Base-by-base conservation (phyloP, 2,113 vertebrate genomes). In the Eupsittula cactorum region DNA sequence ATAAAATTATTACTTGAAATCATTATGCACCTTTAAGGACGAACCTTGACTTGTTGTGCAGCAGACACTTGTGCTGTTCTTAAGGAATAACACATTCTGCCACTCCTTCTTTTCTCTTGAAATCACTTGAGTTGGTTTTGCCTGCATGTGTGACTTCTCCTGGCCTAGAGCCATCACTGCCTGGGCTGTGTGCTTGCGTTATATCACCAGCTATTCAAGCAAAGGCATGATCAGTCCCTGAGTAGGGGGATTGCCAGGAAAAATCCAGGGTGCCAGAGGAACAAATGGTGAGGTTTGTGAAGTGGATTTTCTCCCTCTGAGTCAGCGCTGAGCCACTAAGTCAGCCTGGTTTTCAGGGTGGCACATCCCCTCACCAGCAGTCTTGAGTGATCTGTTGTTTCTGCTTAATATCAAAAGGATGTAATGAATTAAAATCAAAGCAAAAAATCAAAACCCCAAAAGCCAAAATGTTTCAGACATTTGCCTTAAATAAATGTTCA, bases 331-430 rank as follows among this genome's bases (percentile, higher is more conserved):
- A 83, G 46, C 44, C 52, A 50, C 35, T 57, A 28, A 49, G 31
- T 75, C 78, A 70, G 31, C 57, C 67, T 1, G 1, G 47, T 3
- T 63, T 74, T 77, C 3, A 9, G 27, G 79, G 29, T 83, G 76
- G 42, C 80, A 47, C 6, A 1, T 92, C 74, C n/a, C 28, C 23
- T 49, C 57, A 64, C 11, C 53, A 55, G 63, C 0, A 0, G 10
- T 65, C 41, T 4, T 42, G 55, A 75, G 29, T 41, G 52, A 93
- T 86, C 41, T 76, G 17, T 20, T 65, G 71, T 69, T 90, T 80
- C 82, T 94, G 82, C 64, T 80, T 53, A 41, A 21, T 93, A 83
- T 63, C 75, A 83, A 70, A 82, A 90, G 60, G 88, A 81, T 88
- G 33, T 35, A 27, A 33, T 55, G 55, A 88, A 93, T 68, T 68